A percentile compares a stretch with the other conserved stretches of the same genome.
phyloP scores from a whole-genome alignment of 2,888 invertebrate genomes.

The Hipparchia semele region DNA sequence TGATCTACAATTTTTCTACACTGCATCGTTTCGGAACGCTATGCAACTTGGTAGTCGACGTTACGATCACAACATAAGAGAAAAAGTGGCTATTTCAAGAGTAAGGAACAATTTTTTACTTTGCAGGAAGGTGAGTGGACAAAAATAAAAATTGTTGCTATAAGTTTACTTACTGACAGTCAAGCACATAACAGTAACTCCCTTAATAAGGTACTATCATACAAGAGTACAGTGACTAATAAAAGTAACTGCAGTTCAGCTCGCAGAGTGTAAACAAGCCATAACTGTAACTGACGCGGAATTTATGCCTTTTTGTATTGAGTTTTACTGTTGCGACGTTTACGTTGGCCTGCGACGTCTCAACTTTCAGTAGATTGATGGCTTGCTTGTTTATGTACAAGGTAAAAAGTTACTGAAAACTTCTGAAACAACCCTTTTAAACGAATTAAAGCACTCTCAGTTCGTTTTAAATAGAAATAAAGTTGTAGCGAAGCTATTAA shows the following conservation, averaged over 20 bases:
- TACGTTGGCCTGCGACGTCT: slow-evolving; percentile 21
- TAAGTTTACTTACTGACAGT: too few relatives aligned
- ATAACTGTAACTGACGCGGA: slow-evolving; percentile 40
- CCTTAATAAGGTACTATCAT: too few relatives aligned
- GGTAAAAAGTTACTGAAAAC: slow-evolving; percentile 11
- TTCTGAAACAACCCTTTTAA: neutral
- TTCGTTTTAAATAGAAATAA: neutral
- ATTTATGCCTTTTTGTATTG: slow-evolving; percentile 45
- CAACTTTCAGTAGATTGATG: slow-evolving; percentile 39
- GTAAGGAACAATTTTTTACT: too few relatives aligned
- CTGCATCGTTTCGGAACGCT: too few relatives aligned
- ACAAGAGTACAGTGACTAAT: too few relatives aligned
- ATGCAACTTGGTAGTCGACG: too few relatives aligned
- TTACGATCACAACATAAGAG: too few relatives aligned
- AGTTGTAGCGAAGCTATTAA: neutral
- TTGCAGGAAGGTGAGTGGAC: too few relatives aligned
- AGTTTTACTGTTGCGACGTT: slow-evolving; percentile 50
- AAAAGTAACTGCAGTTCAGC: neutral
- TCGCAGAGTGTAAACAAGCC: neutral
- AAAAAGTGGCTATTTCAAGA: too few relatives aligned
- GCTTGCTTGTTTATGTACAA: slow-evolving; percentile 30
- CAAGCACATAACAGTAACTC: too few relatives aligned
- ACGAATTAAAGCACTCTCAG: neutral
- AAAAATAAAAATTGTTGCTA: too few relatives aligned
- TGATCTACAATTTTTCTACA: too few relatives aligned